A percentile compares a stretch with the other conserved stretches of the same genome.
These are phyloP conservation scores for Sialis fuliginosa DNA, from an alignment of 2,888 invertebrate species.

Conservation along the genomic window DNA sequence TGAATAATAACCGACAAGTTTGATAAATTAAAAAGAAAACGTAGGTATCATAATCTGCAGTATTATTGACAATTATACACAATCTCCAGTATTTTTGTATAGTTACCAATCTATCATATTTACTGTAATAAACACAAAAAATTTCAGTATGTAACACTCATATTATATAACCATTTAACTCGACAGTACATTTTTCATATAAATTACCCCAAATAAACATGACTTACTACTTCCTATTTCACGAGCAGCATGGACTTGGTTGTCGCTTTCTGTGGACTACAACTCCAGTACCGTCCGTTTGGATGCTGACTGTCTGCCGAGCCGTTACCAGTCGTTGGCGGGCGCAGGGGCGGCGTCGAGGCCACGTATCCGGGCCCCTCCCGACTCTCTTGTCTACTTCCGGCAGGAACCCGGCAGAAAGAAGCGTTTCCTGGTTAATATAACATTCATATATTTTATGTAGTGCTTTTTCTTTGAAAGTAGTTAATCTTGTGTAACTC, in stretches of 20 bases:
- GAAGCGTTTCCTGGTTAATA: slow-evolving; percentile 26
- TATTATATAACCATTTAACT: no score
- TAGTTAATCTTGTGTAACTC: no score
- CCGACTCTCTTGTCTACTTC: slow-evolving; percentile 27
- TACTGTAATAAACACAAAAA: no score
- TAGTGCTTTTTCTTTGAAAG: no score
- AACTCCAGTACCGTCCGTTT: slow-evolving; percentile 21
- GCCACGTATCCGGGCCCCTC: slow-evolving; percentile 19
- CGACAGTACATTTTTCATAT: not conserved
- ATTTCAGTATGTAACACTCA: no score
- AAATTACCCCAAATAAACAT: not conserved
- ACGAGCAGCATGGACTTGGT: slow-evolving; percentile 24
- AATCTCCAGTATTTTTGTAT: no score
- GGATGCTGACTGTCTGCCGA: slow-evolving; percentile 25
- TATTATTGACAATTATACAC: no score
- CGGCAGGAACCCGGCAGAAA: slow-evolving; percentile 27
- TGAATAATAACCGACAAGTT: no score
- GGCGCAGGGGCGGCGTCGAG: slow-evolving; percentile 12
- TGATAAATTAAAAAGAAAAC: no score
- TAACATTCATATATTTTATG: not conserved
- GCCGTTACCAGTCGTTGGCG: slow-evolving; percentile 21
- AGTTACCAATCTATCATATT: no score
- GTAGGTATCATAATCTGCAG: no score
- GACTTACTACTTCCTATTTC: not conserved
- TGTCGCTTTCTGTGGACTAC: slow-evolving; percentile 22